Evolutionary conservation across 1,140 invertebrate genomes (phyloP), one percentile per base, ranked within the genome.

Genomic region (Goniozus legneri): DNA sequence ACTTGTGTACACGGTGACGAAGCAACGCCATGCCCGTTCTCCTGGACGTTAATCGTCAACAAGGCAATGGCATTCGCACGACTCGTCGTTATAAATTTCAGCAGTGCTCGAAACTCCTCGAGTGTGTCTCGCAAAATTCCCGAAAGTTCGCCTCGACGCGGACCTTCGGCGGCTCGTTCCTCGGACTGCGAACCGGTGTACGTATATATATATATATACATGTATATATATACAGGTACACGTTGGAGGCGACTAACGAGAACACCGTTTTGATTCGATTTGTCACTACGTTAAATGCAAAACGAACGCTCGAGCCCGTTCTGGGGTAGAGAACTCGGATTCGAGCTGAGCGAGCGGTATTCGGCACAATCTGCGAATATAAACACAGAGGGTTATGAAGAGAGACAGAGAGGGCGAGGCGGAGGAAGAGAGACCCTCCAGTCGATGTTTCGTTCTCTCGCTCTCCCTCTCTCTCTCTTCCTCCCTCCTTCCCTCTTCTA

Each of bases 231-330:
- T 36, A 24, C 42, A 19, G 14, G 22, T 33, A 16, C 16, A 33
- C 14, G 16, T 30, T 31, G 13, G 6, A 33, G n/a, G n/a, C n/a
- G 60, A 52, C 62, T 59, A 67, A 69, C 60, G 54, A 64, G 63
- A n/a, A 65, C 56, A 57, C 54, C 50, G 50, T 60, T 63, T 62
- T 61, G 57, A 67, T 68, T 69, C 62, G 64, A 68, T 65, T 71
- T 67, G 61, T 67, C 51, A 50, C 52, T 54, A 52, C 54, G 49
- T 50, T 52, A 50, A 65, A 60, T 53, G 42, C 53, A 52, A 51
- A 54, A 54, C 32, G 51, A 56, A 55, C 47, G 42, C 20, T 52
- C 36, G 32, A 14, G 33, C 50, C 43, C 49, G 38, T 47, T 40
- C 51, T 46, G 46, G 34, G 50, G 41, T 36, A 47, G 34, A 24